Percentiles rank a stretch among this genome's conserved stretches.
Conservation (phyloP, 2,888 invertebrate species). For the Chironomus tentans region DNA sequence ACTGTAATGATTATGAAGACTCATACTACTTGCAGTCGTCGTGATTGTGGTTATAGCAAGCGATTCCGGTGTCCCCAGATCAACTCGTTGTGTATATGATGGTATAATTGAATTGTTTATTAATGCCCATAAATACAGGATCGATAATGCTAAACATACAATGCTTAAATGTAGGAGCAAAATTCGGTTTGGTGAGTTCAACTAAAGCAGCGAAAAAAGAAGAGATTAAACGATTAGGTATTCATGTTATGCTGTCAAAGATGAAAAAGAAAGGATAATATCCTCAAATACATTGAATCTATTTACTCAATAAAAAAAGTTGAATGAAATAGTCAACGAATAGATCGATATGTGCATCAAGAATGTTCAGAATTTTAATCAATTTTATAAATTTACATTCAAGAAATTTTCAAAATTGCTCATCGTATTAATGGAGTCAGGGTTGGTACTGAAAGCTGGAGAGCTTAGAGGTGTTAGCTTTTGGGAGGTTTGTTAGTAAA, state of each 20-base stretch:
- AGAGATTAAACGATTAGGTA: not conserved
- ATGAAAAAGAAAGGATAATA: too few relatives aligned
- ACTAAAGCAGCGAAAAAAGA: not conserved
- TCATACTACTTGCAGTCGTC: not conserved
- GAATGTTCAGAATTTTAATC: too few relatives aligned
- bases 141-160: constrained; percentile 13
- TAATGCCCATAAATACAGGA: constrained; percentile 16
- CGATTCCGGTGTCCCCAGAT: not conserved
- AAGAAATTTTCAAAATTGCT: not conserved
- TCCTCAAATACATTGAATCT: too few relatives aligned
- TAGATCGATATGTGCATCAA: not conserved
- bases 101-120: constrained; percentile 18
- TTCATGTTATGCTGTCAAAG: too few relatives aligned
- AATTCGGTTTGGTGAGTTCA: constrained; percentile 21
- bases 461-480: too few relatives aligned
- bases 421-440: too few relatives aligned
- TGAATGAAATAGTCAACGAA: not conserved
- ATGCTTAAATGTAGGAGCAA: constrained; percentile 15
- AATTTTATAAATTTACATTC: not conserved
- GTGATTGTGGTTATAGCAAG: constrained; percentile 8
- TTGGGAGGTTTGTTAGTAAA: too few relatives aligned
- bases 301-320: not conserved
- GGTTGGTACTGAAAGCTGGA: too few relatives aligned
- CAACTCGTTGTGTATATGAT: not conserved
- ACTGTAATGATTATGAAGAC: not conserved